Evolutionary conservation across 92 coral and sea anemone genomes (phyloP).

Genomic region (Umimayanthus chanpuru): DNA sequence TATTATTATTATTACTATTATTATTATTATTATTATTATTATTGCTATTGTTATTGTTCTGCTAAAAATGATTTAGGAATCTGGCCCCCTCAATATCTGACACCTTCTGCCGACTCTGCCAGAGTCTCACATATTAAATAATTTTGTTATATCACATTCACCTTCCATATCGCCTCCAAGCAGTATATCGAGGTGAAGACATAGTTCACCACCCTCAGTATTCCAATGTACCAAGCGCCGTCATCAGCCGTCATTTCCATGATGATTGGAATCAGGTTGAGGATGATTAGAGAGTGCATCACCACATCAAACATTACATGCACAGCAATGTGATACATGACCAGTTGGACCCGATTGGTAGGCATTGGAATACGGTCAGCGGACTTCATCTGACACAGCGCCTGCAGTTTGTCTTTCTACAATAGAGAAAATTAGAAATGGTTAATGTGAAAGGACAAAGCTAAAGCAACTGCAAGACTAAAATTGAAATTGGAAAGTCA

Average conservation of each 20-base stretch:
- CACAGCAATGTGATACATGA: constrained; percentile 78
- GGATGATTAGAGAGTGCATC: constrained; percentile 73
- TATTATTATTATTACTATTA: no score
- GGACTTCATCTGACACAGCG: constrained; percentile 74
- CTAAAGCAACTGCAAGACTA: background rate
- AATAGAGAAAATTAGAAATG: background rate
- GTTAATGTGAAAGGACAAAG: background rate
- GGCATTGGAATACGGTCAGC: constrained; percentile 80
- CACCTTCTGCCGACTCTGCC: background rate
- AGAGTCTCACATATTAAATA: no score
- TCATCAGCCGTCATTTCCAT: constrained; percentile 87
- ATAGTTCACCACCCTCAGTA: constrained; percentile 77
- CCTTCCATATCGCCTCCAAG: constrained; percentile 85
- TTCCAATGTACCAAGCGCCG: constrained; percentile 73
- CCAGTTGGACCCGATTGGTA: constrained; percentile 55
- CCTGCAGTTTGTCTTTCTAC: constrained; percentile 90
- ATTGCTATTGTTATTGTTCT: background rate
- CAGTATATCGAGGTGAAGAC: constrained; percentile 78
- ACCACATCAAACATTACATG: constrained; percentile 89
- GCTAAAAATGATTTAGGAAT: background rate
- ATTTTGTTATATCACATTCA: constrained; percentile 32
- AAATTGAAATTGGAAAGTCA: background rate
- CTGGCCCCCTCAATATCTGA: background rate
- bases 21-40: no score
- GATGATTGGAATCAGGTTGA: constrained; percentile 89